phyloP scores from a whole-genome alignment of 2,113 vertebrate species.

The Ochotona curzoniae region DNA sequence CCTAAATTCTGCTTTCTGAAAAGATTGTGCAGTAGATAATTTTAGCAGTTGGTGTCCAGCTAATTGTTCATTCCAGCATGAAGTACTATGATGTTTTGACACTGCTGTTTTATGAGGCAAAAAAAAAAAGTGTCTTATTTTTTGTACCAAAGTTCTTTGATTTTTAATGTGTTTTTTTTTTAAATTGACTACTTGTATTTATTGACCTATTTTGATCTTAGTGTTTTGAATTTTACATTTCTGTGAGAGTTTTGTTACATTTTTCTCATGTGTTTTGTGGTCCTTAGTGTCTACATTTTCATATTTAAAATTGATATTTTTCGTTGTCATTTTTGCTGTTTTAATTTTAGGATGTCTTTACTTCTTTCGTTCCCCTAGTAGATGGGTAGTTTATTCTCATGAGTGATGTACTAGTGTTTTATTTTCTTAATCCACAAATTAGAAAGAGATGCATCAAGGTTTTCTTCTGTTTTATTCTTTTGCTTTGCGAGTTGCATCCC shows the following conservation, averaged over 20 bases:
- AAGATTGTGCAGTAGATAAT: not conserved
- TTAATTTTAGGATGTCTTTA: slow-evolving; percentile 8
- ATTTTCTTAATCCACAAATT: not conserved
- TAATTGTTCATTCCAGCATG: slow-evolving; percentile 26
- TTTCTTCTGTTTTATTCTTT: not conserved
- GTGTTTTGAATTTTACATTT: slow-evolving; percentile 48
- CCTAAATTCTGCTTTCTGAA: not conserved
- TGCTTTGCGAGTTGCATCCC: not conserved
- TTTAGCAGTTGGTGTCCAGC: not conserved
- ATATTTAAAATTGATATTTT: slow-evolving; percentile 47
- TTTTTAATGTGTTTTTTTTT: slow-evolving; percentile 49
- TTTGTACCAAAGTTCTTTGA: slow-evolving; percentile 7
- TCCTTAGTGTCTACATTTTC: not conserved
- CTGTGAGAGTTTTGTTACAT: not conserved
- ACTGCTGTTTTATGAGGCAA: not conserved
- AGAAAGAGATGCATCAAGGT: not conserved
- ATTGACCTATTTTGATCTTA: not conserved
- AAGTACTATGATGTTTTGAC: not conserved
- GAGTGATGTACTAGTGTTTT: too few species aligned
- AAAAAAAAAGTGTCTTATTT: not conserved
- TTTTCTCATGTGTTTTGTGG: not conserved
- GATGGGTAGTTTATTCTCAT: too few species aligned
- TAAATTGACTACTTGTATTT: slow-evolving; percentile 18
- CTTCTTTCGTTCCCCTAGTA: not conserved
- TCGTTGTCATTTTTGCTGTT: slow-evolving; percentile 42